Evolutionary conservation across 2,797 vertebrate genomes (phyloP), one percentile per base, ranked within the genome.

Genomic region (Orestias chungarensis): DNA sequence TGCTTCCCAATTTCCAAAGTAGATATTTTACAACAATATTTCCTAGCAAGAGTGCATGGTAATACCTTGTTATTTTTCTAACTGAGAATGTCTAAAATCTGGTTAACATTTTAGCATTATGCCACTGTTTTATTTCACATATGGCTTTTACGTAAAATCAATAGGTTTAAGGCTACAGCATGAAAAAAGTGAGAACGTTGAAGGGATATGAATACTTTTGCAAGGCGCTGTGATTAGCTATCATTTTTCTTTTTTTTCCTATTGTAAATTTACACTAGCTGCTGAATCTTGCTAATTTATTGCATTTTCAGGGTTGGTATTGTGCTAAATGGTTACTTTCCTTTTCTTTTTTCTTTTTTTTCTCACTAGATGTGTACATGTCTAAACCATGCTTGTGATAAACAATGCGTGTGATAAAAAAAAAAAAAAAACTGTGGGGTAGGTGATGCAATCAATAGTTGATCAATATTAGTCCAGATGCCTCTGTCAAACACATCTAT

Each of bases 391-490:
- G 69, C 86, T 87, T 84, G n/a, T 86, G 77, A 86, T n/a, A n/a
- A n/a, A n/a, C n/a, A n/a, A 70, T 9, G 70, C 44, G 76, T 88
- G 74, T 49, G 64, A 65, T 29, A 52, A 68, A 61, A 81, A 88
- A 72, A 46, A 61, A 65, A 25, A 52, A 68, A 61, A 81, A 88
- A 72, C 57, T 70, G 69, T 80, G 74, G 76, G 80, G 86, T 74
- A 72, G 76, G 66, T 76, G 73, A 66, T 86, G 55, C 71, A 71
- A 74, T 94, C 93, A 86, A 94, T 94, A 91, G 23, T 70, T 75
- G 85, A 92, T 94, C 93, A 92, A 94, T 94, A 93, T 68, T 42
- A 82, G 81, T 80, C 85, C 92, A 93, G 91, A 93, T 92, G 91
- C 86, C 80, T 80, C 90, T 78, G 86, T 92, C 92, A 92, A 91